phyloP scores from a whole-genome alignment of 2,888 invertebrate species.

The Alentia gelatinosa region DNA sequence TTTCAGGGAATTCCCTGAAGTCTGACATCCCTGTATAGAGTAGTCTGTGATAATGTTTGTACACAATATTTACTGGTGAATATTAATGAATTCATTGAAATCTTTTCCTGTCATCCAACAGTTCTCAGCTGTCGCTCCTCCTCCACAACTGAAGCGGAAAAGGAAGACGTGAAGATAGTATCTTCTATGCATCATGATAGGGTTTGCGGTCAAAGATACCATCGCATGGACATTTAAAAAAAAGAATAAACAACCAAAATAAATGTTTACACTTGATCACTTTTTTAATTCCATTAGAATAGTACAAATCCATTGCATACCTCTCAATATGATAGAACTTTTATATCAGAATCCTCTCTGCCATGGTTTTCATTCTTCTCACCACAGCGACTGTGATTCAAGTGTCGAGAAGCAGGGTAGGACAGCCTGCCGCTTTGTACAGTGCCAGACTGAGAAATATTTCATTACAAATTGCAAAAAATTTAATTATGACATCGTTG shows the following conservation, averaged over 20 bases:
- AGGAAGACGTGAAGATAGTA: slow-evolving; percentile 16
- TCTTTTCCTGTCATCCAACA: not conserved
- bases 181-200: too few relatives aligned
- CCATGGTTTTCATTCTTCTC: not conserved
- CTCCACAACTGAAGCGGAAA: slow-evolving; percentile 48
- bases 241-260: not conserved
- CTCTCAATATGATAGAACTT: not conserved
- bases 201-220: too few relatives aligned
- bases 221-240: too few relatives aligned
- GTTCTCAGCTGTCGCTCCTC: slow-evolving; percentile 37
- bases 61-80: not conserved
- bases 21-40: too few relatives aligned
- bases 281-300: slow-evolving; percentile 26
- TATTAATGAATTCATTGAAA: not conserved
- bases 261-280: slow-evolving; percentile 26
- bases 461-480: too few relatives aligned
- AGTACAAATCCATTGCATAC: not conserved
- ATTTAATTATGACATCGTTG: too few relatives aligned
- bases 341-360: not conserved
- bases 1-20: too few relatives aligned
- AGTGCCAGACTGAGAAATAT: not conserved
- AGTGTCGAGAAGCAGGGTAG: slow-evolving; percentile 7
- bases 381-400: not conserved
- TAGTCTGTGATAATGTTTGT: not conserved
- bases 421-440: not conserved